These are phyloP conservation scores for Sturnus vulgaris DNA, from an alignment of 2,113 vertebrate species.

Conservation along the genomic window DNA sequence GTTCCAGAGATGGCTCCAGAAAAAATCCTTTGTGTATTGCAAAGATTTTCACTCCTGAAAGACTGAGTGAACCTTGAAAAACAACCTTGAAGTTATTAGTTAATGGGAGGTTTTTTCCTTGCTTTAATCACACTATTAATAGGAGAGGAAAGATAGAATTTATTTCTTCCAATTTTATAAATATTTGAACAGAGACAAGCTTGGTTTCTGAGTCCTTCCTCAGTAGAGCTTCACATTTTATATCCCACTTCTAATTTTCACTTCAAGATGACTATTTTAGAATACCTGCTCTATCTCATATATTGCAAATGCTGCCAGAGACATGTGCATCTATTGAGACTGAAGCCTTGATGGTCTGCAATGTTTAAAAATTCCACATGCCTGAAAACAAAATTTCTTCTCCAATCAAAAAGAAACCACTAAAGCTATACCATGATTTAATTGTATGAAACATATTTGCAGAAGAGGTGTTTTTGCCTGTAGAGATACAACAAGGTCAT, in stretches of 20 bases:
- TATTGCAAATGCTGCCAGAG: not conserved
- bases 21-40: not conserved
- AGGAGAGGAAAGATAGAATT: not conserved
- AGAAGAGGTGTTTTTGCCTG: not conserved
- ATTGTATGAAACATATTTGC: not conserved
- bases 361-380: not conserved
- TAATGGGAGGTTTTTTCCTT: not conserved
- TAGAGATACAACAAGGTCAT: not conserved
- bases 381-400: not conserved
- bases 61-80: not conserved
- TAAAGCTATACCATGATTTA: not conserved
- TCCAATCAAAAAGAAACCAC: not conserved
- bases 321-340: not conserved
- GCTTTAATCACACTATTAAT: not conserved
- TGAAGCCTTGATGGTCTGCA: not conserved
- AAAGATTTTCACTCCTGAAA: not conserved
- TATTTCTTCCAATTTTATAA: not conserved
- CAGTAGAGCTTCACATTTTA: not conserved
- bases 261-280: not conserved
- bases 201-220: not conserved
- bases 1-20: not conserved
- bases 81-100: not conserved
- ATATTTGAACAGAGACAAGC: not conserved
- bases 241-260: not conserved
- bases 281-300: not conserved